Evolutionary conservation across 53 echinoderm and acorn worm species (phyloP).

Genomic region (Glandiceps talaboti): DNA sequence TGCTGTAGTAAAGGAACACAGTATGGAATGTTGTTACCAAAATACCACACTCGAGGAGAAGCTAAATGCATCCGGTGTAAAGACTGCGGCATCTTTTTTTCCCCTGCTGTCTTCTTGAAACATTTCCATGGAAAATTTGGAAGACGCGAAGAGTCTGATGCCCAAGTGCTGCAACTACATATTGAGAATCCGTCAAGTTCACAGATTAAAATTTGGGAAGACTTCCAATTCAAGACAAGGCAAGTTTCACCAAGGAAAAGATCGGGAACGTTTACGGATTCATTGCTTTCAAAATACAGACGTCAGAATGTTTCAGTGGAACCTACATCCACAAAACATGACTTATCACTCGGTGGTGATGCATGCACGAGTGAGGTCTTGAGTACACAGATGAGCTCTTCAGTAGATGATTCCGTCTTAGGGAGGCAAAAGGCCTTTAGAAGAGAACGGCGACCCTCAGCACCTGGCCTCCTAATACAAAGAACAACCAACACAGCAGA

Average conservation of each 20-base stretch:
- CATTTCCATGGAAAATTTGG: slow-evolving; percentile 65
- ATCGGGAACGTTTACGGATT: background rate
- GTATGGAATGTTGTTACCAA: slow-evolving; percentile 33
- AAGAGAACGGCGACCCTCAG: background rate
- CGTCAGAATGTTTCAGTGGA: background rate
- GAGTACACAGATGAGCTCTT: too few relatives aligned
- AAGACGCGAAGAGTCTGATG: slow-evolving; percentile 34
- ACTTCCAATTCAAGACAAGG: slow-evolving; percentile 34
- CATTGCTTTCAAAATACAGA: background rate
- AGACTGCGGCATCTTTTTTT: slow-evolving; percentile 68
- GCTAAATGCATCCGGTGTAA: slow-evolving; percentile 67
- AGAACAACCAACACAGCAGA: background rate
- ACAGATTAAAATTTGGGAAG: slow-evolving; percentile 39
- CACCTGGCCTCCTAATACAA: background rate
- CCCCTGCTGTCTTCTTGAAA: slow-evolving; percentile 43
- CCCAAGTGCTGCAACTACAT: slow-evolving; percentile 33
- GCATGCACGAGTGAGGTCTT: background rate
- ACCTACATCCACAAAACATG: background rate
- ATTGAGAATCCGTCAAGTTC: slow-evolving; percentile 32
- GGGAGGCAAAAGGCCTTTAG: background rate
- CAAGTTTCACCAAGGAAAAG: background rate
- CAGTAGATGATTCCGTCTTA: background rate
- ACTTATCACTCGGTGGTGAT: background rate
- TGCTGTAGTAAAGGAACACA: slow-evolving; percentile 35
- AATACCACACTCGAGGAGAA: slow-evolving; percentile 34